phyloP scores from a whole-genome alignment of 2,888 invertebrate genomes.

The Heliconius ethilla region DNA sequence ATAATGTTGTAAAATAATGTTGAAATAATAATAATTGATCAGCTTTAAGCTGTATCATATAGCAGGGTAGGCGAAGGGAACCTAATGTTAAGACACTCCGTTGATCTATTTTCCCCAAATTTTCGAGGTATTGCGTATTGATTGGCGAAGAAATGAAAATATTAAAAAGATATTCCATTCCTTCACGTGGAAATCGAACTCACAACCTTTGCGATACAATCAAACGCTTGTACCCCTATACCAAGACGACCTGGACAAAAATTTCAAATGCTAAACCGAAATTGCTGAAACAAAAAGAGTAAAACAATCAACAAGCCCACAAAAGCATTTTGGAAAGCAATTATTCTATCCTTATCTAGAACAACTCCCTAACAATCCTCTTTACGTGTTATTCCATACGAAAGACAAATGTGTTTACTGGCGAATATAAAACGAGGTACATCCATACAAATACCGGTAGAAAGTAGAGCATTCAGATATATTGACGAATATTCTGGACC shows the following conservation, averaged over 20 bases:
- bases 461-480: slow-evolving; percentile 22
- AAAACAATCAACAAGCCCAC: neutral
- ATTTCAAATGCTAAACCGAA: neutral
- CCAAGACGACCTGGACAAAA: no score
- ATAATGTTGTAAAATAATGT: neutral
- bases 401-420: slow-evolving; percentile 31
- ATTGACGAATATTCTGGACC: slow-evolving; percentile 26
- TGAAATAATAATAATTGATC: neutral
- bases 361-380: slow-evolving; percentile 12
- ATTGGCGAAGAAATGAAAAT: no score
- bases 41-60: no score
- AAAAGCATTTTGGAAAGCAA: slow-evolving; percentile 2
- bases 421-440: slow-evolving; percentile 27
- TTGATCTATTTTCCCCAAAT: no score
- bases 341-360: slow-evolving; percentile 4
- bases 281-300: neutral
- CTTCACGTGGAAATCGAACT: no score
- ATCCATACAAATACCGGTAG: neutral
- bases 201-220: no score
- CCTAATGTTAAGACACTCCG: no score
- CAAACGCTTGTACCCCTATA: no score
- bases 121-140: no score
- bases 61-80: no score
- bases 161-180: no score
- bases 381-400: slow-evolving; percentile 26